phyloP scores from a whole-genome alignment of 1,140 invertebrate genomes.

The Orchestia grillus region DNA sequence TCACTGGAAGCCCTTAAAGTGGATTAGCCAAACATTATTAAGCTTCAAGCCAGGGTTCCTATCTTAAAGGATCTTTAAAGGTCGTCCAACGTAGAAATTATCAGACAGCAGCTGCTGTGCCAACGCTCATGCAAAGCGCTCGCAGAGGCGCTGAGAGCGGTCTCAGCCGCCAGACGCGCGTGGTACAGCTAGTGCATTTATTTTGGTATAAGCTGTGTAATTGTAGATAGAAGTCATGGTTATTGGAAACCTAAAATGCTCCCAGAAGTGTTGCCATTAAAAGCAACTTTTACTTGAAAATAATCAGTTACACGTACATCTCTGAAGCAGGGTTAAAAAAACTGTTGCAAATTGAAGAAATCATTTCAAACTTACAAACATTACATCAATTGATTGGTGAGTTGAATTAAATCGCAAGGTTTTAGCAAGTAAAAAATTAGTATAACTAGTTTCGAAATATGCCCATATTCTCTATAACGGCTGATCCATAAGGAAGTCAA shows the following conservation, averaged over 20 bases:
- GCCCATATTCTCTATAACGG: not conserved
- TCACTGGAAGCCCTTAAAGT: conserved; percentile 23
- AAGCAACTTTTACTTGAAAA: not conserved
- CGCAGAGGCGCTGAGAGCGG: too few species aligned
- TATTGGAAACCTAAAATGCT: not conserved
- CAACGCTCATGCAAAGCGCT: not conserved
- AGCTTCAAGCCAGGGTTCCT: not conserved
- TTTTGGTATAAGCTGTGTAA: not conserved
- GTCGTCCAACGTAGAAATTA: not conserved
- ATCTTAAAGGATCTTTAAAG: conserved; percentile 29
- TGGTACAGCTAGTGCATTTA: not conserved
- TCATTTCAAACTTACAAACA: not conserved
- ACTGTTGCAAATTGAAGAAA: not conserved
- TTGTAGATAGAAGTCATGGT: not conserved
- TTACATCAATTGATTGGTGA: not conserved
- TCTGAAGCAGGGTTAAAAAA: not conserved
- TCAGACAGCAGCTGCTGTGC: not conserved
- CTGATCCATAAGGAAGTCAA: not conserved
- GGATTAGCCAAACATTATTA: conserved; percentile 17
- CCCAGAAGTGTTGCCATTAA: not conserved
- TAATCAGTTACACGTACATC: not conserved
- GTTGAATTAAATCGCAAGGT: not conserved
- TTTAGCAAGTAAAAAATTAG: not conserved
- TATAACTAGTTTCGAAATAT: not conserved
- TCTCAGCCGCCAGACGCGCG: too few species aligned